These are phyloP conservation scores for Rhyacophila evoluta DNA, from an alignment of 2,888 invertebrate species.

Conservation along the genomic window DNA sequence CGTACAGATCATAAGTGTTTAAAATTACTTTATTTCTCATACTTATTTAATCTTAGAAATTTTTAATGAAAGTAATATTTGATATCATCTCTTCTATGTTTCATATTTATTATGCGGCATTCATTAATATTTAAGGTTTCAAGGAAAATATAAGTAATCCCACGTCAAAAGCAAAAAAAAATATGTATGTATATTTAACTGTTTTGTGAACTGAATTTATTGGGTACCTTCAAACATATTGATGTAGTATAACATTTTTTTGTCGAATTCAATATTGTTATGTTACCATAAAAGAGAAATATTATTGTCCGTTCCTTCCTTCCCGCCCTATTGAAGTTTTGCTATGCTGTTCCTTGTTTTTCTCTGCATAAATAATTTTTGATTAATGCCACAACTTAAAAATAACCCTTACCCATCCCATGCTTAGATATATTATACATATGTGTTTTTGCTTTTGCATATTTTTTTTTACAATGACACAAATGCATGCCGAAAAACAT, in stretches of 20 bases:
- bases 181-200: slow-evolving; percentile 57
- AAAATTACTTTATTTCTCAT: too few relatives aligned
- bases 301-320: slow-evolving; percentile 26
- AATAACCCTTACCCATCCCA: neutral
- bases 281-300: slow-evolving; percentile 33
- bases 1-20: too few relatives aligned
- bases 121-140: neutral
- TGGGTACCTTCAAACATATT: slow-evolving; percentile 54
- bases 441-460: slow-evolving; percentile 52
- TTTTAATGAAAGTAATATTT: too few relatives aligned
- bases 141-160: slow-evolving; percentile 23
- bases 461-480: slow-evolving; percentile 35
- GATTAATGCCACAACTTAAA: slow-evolving; percentile 27
- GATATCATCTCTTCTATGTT: too few relatives aligned
- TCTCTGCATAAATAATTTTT: slow-evolving; percentile 29
- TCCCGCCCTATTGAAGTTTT: slow-evolving; percentile 28
- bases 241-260: slow-evolving; percentile 27
- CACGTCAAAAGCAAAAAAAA: slow-evolving; percentile 46
- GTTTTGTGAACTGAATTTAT: slow-evolving; percentile 64
- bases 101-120: neutral
- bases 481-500: slow-evolving; percentile 36
- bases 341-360: slow-evolving; percentile 15
- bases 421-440: slow-evolving; percentile 36
- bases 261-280: neutral
- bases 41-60: too few relatives aligned